Conservation (phyloP, 2,797 vertebrate species). For the Salmo trutta region DNA sequence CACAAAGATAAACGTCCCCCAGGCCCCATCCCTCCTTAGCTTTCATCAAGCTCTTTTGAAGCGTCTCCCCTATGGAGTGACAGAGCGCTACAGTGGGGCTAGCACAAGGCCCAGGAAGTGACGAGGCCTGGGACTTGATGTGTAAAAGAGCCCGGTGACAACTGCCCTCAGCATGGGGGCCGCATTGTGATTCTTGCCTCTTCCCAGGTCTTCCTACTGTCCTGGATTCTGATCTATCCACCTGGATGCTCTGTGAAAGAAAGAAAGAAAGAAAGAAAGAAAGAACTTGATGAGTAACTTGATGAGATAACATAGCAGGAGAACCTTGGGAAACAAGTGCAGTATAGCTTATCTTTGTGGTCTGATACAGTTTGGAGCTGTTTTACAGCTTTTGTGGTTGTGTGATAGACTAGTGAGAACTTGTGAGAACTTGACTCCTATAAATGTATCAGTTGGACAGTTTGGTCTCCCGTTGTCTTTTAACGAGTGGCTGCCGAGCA, state of each 20-base stretch:
- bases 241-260: not conserved
- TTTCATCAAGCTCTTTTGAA: conserved; percentile 32
- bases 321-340: not conserved
- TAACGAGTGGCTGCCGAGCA: not conserved
- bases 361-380: not conserved
- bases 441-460: not conserved
- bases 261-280: not conserved
- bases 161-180: conserved; percentile 47
- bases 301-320: not conserved
- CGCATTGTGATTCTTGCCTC: conserved; percentile 38
- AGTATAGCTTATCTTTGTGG: not conserved
- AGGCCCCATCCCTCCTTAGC: not conserved
- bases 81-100: conserved; percentile 23
- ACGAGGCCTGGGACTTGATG: conserved; percentile 38
- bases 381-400: not conserved
- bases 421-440: not conserved
- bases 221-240: conserved; percentile 1
- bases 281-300: not conserved
- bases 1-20: conserved; percentile 14
- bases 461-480: conserved; percentile 1
- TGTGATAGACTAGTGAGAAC: not conserved
- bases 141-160: conserved; percentile 51
- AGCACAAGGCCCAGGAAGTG: conserved; percentile 53
- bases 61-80: conserved; percentile 38
- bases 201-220: conserved; percentile 32